Conservation (phyloP, 2,797 vertebrate genomes). For the Mastacembelus armatus region DNA sequence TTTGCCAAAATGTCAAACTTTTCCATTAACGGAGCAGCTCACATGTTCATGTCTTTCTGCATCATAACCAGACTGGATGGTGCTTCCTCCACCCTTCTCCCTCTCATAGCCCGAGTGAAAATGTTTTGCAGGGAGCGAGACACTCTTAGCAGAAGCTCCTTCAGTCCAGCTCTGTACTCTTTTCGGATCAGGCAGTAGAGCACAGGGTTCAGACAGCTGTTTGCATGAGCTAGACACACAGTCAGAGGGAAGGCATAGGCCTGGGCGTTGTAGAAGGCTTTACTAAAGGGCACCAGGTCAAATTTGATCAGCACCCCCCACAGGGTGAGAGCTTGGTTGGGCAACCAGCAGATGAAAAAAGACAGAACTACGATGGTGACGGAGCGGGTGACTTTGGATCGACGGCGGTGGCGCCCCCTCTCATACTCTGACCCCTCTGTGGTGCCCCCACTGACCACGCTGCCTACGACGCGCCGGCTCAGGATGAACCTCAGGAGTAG, state of each 20-base stretch:
- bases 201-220: slow-evolving; percentile 87
- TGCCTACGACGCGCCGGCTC: slow-evolving; percentile 71
- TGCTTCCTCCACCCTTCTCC: slow-evolving; percentile 73
- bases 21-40: slow-evolving; percentile 25
- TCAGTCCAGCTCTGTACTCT: slow-evolving; percentile 83
- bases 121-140: slow-evolving; percentile 69
- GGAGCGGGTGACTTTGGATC: slow-evolving; percentile 84
- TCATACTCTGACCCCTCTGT: slow-evolving; percentile 72
- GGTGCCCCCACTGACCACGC: slow-evolving; percentile 12
- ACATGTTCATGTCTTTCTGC: slow-evolving; percentile 71
- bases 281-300: slow-evolving; percentile 85
- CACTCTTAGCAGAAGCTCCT: slow-evolving; percentile 79
- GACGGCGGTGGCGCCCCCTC: slow-evolving; percentile 72
- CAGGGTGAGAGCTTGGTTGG: slow-evolving; percentile 86
- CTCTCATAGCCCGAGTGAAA: slow-evolving; percentile 67
- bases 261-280: slow-evolving; percentile 86
- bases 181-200: slow-evolving; percentile 86
- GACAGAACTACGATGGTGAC: slow-evolving; percentile 85
- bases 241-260: slow-evolving; percentile 86
- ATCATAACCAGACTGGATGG: slow-evolving; percentile 67
- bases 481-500: slow-evolving; percentile 84
- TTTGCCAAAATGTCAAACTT: not conserved
- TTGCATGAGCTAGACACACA: slow-evolving; percentile 86
- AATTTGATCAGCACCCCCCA: slow-evolving; percentile 88
- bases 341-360: slow-evolving; percentile 88